Evolutionary conservation across 2,113 vertebrate genomes (phyloP).

Genomic region (Ranitomeya variabilis): DNA sequence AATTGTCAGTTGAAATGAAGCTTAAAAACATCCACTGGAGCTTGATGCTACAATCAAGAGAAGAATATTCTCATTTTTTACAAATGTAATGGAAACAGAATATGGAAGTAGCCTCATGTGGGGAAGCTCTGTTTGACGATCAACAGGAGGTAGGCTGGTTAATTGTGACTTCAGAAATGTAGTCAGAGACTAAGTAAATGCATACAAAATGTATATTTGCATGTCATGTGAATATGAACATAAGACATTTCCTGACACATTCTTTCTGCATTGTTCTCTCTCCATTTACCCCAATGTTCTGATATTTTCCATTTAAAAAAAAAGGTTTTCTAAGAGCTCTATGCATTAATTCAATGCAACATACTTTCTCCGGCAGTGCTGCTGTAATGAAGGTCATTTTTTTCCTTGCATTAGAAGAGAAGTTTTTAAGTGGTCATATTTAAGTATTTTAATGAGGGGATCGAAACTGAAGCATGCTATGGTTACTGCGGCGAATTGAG

Average conservation of each 20-base stretch:
- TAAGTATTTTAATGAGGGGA: conserved; percentile 51
- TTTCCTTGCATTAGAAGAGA: conserved; percentile 29
- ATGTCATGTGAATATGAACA: conserved; percentile 50
- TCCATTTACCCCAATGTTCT: conserved; percentile 36
- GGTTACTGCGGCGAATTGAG: conserved; percentile 34
- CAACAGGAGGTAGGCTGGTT: conserved; percentile 61
- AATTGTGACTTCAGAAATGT: conserved; percentile 60
- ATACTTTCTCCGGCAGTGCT: conserved; percentile 32
- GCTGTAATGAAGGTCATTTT: conserved; percentile 52
- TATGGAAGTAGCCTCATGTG: conserved; percentile 59
- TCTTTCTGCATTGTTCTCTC: conserved; percentile 26
- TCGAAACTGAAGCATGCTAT: conserved; percentile 25
- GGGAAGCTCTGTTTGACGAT: conserved; percentile 62
- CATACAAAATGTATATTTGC: conserved; percentile 48
- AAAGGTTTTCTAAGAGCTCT: conserved; percentile 7
- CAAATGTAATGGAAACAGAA: conserved; percentile 61
- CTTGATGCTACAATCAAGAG: conserved; percentile 59
- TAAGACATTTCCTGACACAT: conserved; percentile 49
- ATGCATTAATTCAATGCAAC: conserved; percentile 36
- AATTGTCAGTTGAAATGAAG: conserved; percentile 57
- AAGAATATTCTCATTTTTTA: conserved; percentile 63
- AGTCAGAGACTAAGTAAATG: conserved; percentile 41
- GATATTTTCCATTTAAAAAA: conserved; percentile 33
- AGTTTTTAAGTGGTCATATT: conserved; percentile 49
- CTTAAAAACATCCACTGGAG: conserved; percentile 51